Conservation (phyloP, 2,888 invertebrate species). For the Ryuthela nishihirai region DNA sequence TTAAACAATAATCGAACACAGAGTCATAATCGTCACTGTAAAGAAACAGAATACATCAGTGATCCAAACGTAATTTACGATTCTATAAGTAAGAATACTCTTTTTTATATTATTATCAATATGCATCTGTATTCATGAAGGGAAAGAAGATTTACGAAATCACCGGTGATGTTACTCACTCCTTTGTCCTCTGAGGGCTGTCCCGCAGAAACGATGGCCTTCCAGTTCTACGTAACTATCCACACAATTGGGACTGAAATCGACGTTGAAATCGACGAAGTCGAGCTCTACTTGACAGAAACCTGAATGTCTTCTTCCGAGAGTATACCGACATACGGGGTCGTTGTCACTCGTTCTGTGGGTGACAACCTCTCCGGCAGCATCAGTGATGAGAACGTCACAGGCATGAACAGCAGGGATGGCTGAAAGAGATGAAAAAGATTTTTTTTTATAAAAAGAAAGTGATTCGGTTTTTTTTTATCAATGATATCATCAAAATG, state of each 20-base stretch:
- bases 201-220: slow-evolving; percentile 42
- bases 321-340: slow-evolving; percentile 36
- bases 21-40: too few species aligned
- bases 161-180: too few species aligned
- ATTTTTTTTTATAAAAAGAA: too few species aligned
- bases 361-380: slow-evolving; percentile 29
- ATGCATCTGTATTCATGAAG: too few species aligned
- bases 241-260: slow-evolving; percentile 39
- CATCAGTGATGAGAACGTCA: slow-evolving; percentile 32
- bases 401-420: slow-evolving; percentile 33
- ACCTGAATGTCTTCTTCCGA: slow-evolving; percentile 36
- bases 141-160: too few species aligned
- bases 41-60: too few species aligned
- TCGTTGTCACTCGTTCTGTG: slow-evolving; percentile 21
- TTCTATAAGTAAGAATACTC: too few species aligned
- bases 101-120: too few species aligned
- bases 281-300: slow-evolving; percentile 42
- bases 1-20: too few species aligned
- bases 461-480: too few species aligned
- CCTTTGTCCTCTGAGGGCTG: slow-evolving; percentile 31
- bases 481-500: too few species aligned
- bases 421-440: slow-evolving; percentile 17
- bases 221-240: slow-evolving; percentile 42
- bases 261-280: slow-evolving; percentile 43
- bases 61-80: too few species aligned